Percentiles rank a stretch among this genome's conserved stretches.
Conservation (phyloP, 1,140 invertebrate species). For the Drosophila orosa region DNA sequence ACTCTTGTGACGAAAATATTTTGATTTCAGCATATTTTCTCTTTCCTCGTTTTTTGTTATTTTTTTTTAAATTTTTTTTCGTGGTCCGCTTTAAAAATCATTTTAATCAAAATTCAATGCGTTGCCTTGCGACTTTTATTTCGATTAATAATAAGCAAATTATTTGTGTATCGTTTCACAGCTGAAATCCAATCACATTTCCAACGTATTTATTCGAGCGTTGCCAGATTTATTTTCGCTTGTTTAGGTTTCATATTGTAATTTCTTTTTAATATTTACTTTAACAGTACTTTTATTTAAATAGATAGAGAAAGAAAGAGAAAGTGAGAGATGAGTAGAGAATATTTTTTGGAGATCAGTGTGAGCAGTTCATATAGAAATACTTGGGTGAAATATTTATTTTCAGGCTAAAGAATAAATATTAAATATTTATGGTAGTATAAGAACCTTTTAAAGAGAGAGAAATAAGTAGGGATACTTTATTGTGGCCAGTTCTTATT, state of each 20-base stretch:
- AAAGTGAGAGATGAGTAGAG: background rate
- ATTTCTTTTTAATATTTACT: too few relatives aligned
- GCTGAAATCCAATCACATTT: slow-evolving; percentile 4
- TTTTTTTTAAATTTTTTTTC: too few relatives aligned
- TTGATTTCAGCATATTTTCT: slow-evolving; percentile 42
- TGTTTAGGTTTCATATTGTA: background rate
- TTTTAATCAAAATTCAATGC: slow-evolving; percentile 7
- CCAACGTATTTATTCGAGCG: background rate
- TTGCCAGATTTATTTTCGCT: background rate
- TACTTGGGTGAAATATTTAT: background rate
- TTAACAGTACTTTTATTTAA: too few relatives aligned
- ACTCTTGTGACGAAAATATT: slow-evolving; percentile 51
- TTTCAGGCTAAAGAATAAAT: background rate
- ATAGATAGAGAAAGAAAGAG: too few relatives aligned
- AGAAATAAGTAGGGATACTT: too few relatives aligned
- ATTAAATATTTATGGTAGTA: background rate
- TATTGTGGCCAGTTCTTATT: too few relatives aligned
- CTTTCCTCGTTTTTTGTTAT: background rate
- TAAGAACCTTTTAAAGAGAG: background rate
- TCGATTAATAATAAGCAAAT: background rate
- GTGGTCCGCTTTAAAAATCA: background rate
- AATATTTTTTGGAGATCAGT: too few relatives aligned
- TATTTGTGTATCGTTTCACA: background rate
- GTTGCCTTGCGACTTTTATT: background rate
- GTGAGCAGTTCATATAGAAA: too few relatives aligned